Percentiles rank a stretch among this genome's conserved stretches.
Evolutionary conservation across 2,113 vertebrate genomes (phyloP).

Genomic region (Festucalex cinctus): DNA sequence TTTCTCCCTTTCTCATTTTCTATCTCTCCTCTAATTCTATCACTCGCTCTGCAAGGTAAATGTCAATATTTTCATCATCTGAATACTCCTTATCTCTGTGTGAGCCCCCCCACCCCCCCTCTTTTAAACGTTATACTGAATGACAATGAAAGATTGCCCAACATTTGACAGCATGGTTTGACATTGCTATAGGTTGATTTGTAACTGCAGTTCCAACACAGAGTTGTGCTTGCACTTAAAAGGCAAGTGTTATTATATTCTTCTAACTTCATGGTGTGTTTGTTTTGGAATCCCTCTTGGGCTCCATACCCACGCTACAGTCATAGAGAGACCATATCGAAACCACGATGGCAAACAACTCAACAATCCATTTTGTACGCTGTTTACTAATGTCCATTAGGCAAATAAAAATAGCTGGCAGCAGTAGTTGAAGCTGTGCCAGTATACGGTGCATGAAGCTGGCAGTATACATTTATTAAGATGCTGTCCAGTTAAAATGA

Average conservation of each 20-base stretch:
- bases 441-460: not conserved
- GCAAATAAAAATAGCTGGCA: not conserved
- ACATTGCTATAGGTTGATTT: not conserved
- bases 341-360: not conserved
- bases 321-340: not conserved
- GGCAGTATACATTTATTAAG: not conserved
- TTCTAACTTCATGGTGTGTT: not conserved
- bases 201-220: not conserved
- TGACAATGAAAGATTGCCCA: not conserved
- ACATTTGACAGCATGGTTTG: not conserved
- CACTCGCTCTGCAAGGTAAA: slow-evolving; percentile 52
- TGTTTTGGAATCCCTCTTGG: not conserved
- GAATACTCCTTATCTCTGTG: slow-evolving; percentile 34
- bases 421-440: not conserved
- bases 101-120: too few species aligned
- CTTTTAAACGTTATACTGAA: slow-evolving; percentile 1
- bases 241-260: not conserved
- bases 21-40: slow-evolving; percentile 47
- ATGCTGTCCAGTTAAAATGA: not conserved
- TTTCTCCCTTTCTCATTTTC: slow-evolving; percentile 50
- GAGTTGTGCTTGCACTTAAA: not conserved
- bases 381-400: not conserved
- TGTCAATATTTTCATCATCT: slow-evolving; percentile 54
- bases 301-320: not conserved
- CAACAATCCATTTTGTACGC: not conserved